These are phyloP conservation scores for Gasterosteus aculeatus DNA, from an alignment of 2,113 vertebrate genomes.

Conservation along the genomic window DNA sequence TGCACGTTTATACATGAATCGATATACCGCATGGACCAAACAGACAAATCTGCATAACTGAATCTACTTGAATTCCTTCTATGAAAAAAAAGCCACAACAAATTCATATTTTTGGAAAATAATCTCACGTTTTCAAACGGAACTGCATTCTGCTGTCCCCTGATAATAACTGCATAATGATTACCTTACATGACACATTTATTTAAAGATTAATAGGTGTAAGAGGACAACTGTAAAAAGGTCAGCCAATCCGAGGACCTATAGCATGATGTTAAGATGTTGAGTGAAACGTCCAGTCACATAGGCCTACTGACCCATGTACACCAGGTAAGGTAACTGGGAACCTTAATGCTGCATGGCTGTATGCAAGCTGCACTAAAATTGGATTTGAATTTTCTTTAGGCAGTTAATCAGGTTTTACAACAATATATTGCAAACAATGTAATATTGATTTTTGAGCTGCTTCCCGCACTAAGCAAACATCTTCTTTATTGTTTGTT, in stretches of 20 bases:
- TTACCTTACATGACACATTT: slow-evolving; percentile 58
- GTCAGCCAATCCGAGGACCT: slow-evolving; percentile 54
- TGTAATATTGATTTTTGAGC: background rate
- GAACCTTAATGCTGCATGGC: background rate
- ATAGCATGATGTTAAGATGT: slow-evolving; percentile 38
- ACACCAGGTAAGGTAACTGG: slow-evolving; percentile 51
- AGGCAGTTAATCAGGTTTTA: background rate
- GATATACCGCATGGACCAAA: background rate
- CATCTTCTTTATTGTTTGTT: background rate
- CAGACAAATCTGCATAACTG: background rate
- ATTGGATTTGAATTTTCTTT: background rate
- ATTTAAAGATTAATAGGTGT: slow-evolving; percentile 63
- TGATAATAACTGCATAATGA: slow-evolving; percentile 37
- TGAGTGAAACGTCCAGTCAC: slow-evolving; percentile 32
- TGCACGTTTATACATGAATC: background rate
- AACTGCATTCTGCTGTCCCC: slow-evolving; percentile 30
- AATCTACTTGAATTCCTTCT: background rate
- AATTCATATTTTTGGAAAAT: background rate
- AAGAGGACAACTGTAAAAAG: slow-evolving; percentile 69
- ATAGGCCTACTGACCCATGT: slow-evolving; percentile 41
- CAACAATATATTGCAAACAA: background rate
- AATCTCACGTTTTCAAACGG: slow-evolving; percentile 32
- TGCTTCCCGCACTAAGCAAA: background rate
- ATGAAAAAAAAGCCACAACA: background rate
- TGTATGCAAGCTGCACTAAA: background rate